phyloP scores from a whole-genome alignment of 2,113 vertebrate species.

The Oryctolagus cuniculus region DNA sequence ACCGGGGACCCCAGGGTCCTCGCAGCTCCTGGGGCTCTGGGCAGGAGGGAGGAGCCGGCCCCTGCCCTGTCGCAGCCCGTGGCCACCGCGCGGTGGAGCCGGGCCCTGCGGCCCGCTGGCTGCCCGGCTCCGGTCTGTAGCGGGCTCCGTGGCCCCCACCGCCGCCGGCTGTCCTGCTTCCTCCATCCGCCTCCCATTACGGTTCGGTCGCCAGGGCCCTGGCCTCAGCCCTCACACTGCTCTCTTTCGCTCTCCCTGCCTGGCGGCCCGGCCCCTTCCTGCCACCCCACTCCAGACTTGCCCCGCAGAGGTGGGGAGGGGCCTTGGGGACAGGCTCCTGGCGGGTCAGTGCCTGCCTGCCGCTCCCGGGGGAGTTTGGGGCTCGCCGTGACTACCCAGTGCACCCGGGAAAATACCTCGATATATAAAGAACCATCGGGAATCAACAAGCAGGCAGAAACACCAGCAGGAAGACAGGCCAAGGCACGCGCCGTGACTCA shows the following conservation, averaged over 20 bases:
- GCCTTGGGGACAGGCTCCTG: not conserved
- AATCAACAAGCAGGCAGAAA: slow-evolving; percentile 1
- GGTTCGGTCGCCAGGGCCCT: not conserved
- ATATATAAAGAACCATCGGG: slow-evolving; percentile 48
- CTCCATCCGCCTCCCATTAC: slow-evolving; percentile 82
- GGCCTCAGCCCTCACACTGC: slow-evolving; percentile 31
- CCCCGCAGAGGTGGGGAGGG: not conserved
- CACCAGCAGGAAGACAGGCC: not conserved
- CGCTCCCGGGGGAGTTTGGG: not conserved
- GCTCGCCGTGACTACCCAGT: not conserved
- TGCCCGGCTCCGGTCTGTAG: slow-evolving; percentile 57
- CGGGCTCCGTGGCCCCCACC: slow-evolving; percentile 70
- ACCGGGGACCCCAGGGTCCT: not conserved
- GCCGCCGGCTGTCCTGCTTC: slow-evolving; percentile 37
- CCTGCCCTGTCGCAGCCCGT: not conserved
- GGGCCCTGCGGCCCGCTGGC: not conserved
- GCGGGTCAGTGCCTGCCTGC: not conserved
- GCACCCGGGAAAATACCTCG: not conserved
- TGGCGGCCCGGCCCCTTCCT: not conserved
- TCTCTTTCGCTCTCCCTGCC: not conserved
- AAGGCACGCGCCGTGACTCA: not conserved
- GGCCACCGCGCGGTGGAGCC: not conserved
- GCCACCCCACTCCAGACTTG: not conserved
- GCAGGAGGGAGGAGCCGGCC: not conserved
- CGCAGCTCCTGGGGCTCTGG: not conserved